A percentile compares a stretch with the other conserved stretches of the same genome.
These are phyloP conservation scores for Lasioglossum figueresi DNA, from an alignment of 2,888 invertebrate genomes.

Conservation along the genomic window DNA sequence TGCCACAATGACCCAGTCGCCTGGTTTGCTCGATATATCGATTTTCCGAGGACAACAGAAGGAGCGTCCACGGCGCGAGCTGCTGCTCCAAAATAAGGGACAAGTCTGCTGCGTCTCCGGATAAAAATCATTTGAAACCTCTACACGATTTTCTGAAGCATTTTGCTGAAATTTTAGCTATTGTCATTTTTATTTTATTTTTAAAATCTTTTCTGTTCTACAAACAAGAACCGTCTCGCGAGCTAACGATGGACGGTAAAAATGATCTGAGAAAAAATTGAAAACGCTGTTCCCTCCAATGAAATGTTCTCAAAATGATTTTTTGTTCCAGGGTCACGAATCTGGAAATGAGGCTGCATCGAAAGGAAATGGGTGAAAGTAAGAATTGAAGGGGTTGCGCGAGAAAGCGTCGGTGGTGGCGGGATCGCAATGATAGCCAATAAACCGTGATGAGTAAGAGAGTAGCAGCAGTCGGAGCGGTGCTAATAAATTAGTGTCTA, in stretches of 20 bases:
- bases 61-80: constrained; percentile 50
- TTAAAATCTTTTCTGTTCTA: neutral
- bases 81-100: constrained; percentile 45
- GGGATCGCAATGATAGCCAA: constrained; percentile 80
- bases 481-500: constrained; percentile 81
- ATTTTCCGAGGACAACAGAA: constrained; percentile 69
- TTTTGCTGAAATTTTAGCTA: too few species aligned
- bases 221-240: neutral
- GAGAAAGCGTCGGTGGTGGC: constrained; percentile 61
- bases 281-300: neutral
- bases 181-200: neutral
- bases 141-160: neutral
- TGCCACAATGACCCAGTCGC: constrained; percentile 70
- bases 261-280: neutral
- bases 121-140: neutral
- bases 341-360: neutral
- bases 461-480: constrained; percentile 72
- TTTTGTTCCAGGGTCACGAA: neutral
- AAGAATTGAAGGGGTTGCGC: constrained; percentile 33
- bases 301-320: neutral
- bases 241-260: neutral
- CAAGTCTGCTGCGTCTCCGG: neutral
- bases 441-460: constrained; percentile 80
- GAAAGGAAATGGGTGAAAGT: neutral
- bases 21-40: constrained; percentile 79